Conservation (phyloP, 2,797 vertebrate species). For the Hybognathus amarus region DNA sequence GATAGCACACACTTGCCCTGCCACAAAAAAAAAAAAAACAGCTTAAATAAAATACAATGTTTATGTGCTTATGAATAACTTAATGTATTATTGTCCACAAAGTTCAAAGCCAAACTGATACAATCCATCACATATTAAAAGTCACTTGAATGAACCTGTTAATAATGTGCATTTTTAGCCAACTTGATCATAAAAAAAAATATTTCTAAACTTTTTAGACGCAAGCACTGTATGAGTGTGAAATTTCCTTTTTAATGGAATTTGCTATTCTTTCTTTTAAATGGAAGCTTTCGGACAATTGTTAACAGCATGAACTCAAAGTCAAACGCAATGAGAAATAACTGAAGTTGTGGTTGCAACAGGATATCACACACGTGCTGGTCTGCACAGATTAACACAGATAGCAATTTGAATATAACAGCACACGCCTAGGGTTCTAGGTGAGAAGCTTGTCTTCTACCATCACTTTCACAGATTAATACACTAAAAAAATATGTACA, state of each 20-base stretch:
- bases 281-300: background rate
- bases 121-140: background rate
- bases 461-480: conserved; percentile 45
- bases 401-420: conserved; percentile 27
- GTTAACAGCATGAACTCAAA: background rate
- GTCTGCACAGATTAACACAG: conserved; percentile 50
- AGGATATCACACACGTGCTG: conserved; percentile 39
- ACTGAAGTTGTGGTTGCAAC: conserved; percentile 36
- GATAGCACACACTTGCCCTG: conserved; percentile 93
- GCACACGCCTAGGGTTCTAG: background rate
- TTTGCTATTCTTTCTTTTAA: background rate
- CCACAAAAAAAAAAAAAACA: conserved; percentile 16
- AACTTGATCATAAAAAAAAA: background rate
- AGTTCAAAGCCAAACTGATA: background rate
- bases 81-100: background rate
- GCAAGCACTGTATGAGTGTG: background rate
- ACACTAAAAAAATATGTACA: background rate
- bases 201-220: too few species aligned
- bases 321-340: conserved; percentile 17
- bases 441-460: conserved; percentile 38
- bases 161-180: background rate
- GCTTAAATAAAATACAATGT: background rate
- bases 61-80: background rate
- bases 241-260: background rate
- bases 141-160: background rate